Conservation (phyloP, 1,140 invertebrate genomes). For the Drosophila dunni region DNA sequence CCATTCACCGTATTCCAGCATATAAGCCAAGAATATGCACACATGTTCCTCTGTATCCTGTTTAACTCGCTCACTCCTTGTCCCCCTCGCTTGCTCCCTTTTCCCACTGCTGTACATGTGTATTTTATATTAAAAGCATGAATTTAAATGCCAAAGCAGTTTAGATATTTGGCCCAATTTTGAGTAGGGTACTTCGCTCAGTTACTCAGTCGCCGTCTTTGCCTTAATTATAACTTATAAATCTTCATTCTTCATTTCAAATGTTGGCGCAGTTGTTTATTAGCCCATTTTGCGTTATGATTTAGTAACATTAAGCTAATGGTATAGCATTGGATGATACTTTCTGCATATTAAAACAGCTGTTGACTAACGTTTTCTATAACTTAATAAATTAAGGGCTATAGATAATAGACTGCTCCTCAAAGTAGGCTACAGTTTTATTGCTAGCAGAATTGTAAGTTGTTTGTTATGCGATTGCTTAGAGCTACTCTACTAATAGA, state of each 20-base stretch:
- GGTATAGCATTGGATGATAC: background rate
- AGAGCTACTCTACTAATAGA: background rate
- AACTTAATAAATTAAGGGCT: background rate
- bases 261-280: constrained; percentile 7
- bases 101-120: constrained; percentile 6
- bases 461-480: background rate
- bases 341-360: background rate
- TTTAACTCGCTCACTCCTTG: background rate
- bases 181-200: constrained; percentile 25
- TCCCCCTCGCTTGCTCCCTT: too few relatives aligned
- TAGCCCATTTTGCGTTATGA: constrained; percentile 20
- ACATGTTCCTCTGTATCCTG: constrained; percentile 10
- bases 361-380: background rate
- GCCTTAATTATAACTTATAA: constrained; percentile 35
- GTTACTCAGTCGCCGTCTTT: constrained; percentile 17
- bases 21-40: constrained; percentile 4
- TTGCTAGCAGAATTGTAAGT: background rate
- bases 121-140: constrained; percentile 37
- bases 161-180: constrained; percentile 34
- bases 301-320: constrained; percentile 3
- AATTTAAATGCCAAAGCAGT: constrained; percentile 38
- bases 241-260: constrained; percentile 15
- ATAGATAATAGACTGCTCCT: background rate
- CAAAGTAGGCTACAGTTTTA: constrained; percentile 20
- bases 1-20: constrained; percentile 30